A percentile compares a stretch with the other conserved stretches of the same genome.
Evolutionary conservation across 2,797 vertebrate genomes (phyloP).

Genomic region (Gorsachius magnificus): DNA sequence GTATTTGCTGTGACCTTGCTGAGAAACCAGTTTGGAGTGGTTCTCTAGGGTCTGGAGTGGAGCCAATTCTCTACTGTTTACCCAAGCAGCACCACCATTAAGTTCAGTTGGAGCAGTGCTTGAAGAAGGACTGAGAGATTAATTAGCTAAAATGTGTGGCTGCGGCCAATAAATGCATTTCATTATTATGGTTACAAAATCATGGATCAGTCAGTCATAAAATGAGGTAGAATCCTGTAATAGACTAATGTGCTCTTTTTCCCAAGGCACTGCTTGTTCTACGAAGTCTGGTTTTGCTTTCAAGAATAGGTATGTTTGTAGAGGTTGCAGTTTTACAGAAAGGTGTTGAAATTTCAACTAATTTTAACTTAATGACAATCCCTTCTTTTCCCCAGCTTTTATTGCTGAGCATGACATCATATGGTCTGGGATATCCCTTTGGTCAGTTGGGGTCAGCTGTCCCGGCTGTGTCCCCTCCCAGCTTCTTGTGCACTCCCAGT

Average conservation of each 20-base stretch:
- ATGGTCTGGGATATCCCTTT: neutral
- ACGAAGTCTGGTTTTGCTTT: neutral
- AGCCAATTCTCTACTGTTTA: neutral
- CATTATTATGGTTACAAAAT: neutral
- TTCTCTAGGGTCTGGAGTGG: neutral
- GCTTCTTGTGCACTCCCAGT: neutral
- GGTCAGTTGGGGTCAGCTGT: neutral
- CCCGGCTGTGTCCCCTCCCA: neutral
- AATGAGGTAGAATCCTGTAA: neutral
- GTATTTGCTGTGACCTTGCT: neutral
- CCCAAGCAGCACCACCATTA: neutral
- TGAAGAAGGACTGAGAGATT: neutral
- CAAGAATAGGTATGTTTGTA: neutral
- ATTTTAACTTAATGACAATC: neutral
- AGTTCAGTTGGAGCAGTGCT: neutral
- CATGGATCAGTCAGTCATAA: neutral
- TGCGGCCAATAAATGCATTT: neutral
- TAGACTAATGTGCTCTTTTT: neutral
- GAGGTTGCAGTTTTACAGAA: neutral
- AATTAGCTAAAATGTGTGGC: neutral
- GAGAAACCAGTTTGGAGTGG: neutral
- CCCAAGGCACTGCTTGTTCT: neutral
- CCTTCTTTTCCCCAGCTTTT: neutral
- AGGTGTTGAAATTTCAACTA: neutral
- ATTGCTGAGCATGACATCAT: neutral